phyloP scores from a whole-genome alignment of 2,888 invertebrate species.

The Iphiclides podalirius region DNA sequence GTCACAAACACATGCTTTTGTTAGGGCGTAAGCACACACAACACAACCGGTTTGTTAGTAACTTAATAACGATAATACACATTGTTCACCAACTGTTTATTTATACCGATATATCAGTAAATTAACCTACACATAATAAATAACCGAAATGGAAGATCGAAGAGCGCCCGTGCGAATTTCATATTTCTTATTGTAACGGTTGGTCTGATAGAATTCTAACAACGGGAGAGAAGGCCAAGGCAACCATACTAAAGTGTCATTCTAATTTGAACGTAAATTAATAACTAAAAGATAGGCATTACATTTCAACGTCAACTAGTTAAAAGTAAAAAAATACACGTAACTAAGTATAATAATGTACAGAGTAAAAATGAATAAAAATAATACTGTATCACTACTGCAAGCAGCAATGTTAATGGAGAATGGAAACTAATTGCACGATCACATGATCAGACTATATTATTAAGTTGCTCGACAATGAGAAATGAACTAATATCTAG shows the following conservation, averaged over 20 bases:
- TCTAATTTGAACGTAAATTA: slow-evolving; percentile 21
- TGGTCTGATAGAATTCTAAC: slow-evolving; percentile 27
- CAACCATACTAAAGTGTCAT: slow-evolving; percentile 17
- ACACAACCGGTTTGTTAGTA: slow-evolving; percentile 79
- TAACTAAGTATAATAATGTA: slow-evolving; percentile 67
- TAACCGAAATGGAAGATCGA: slow-evolving; percentile 72
- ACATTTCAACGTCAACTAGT: slow-evolving; percentile 52
- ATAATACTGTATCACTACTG: slow-evolving; percentile 77
- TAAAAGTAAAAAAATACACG: slow-evolving; percentile 30
- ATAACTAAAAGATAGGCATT: slow-evolving; percentile 21
- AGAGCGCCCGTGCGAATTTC: slow-evolving; percentile 41
- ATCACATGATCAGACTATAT: slow-evolving; percentile 23
- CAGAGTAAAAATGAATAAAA: slow-evolving; percentile 68
- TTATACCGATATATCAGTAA: slow-evolving; percentile 56
- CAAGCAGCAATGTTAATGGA: slow-evolving; percentile 62
- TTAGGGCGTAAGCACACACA: slow-evolving; percentile 76
- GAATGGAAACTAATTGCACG: slow-evolving; percentile 34
- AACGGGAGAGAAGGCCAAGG: slow-evolving; percentile 28
- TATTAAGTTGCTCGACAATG: slow-evolving; percentile 7
- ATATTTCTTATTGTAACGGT: slow-evolving; percentile 24
- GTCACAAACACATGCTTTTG: slow-evolving; percentile 75
- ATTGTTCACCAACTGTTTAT: slow-evolving; percentile 71
- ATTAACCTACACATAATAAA: slow-evolving; percentile 71
- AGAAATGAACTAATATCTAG: slow-evolving; percentile 3
- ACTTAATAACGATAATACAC: slow-evolving; percentile 61